Evolutionary conservation across 2,113 vertebrate species (phyloP).

Genomic region (Gobiocypris rarus): DNA sequence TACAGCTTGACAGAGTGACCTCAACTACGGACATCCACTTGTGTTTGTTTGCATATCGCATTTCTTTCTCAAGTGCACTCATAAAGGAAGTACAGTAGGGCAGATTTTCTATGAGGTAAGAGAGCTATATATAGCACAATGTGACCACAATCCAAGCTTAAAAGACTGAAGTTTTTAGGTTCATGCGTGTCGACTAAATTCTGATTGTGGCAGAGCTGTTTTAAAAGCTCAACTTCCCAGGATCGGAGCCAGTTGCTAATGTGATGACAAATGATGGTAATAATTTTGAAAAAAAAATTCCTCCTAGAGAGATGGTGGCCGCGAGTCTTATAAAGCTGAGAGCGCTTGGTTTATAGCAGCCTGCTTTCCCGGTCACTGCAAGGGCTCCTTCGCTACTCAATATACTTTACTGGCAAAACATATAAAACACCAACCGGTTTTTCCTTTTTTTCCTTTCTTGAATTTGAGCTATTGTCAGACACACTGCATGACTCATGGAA

Average conservation of each 20-base stretch:
- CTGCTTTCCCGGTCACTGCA: slow-evolving; percentile 65
- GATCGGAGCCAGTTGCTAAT: slow-evolving; percentile 63
- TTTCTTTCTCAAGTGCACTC: background rate
- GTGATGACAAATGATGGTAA: slow-evolving; percentile 72
- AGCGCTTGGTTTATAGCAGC: slow-evolving; percentile 70
- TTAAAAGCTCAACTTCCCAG: slow-evolving; percentile 69
- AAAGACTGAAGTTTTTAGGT: slow-evolving; percentile 19
- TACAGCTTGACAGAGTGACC: background rate
- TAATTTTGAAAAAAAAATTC: slow-evolving; percentile 70
- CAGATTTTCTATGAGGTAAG: slow-evolving; percentile 62
- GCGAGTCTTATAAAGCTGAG: slow-evolving; percentile 67
- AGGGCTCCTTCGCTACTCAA: slow-evolving; percentile 72
- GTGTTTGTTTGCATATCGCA: background rate
- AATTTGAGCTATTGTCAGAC: slow-evolving; percentile 63
- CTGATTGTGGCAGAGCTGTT: slow-evolving; percentile 57
- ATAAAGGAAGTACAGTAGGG: slow-evolving; percentile 2
- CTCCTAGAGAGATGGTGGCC: too few species aligned
- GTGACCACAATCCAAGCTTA: slow-evolving; percentile 35
- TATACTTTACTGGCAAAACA: slow-evolving; percentile 70
- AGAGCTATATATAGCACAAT: slow-evolving; percentile 65
- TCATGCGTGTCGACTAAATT: slow-evolving; percentile 27
- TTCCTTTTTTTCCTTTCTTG: slow-evolving; percentile 51
- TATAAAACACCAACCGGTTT: slow-evolving; percentile 65
- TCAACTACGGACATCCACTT: background rate
- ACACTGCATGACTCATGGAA: slow-evolving; percentile 70